Evolutionary conservation across 2,888 invertebrate genomes (phyloP).

Genomic region (Lobophora halterata): DNA sequence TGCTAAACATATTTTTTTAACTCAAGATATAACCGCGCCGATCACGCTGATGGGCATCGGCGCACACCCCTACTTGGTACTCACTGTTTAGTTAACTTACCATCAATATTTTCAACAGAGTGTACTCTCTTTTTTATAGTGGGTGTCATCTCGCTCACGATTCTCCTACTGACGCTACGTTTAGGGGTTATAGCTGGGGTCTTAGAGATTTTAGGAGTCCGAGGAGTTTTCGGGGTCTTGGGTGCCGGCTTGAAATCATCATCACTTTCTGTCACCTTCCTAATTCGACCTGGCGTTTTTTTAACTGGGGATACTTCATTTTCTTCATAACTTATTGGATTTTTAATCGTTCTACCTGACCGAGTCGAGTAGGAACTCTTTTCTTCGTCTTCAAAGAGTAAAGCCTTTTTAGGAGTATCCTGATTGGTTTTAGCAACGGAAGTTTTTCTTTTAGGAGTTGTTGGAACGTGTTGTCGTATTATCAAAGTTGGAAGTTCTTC

Average conservation of each 20-base stretch:
- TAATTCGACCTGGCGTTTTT: slow-evolving; percentile 49
- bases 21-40: no score
- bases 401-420: slow-evolving; percentile 60
- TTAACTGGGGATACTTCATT: slow-evolving; percentile 52
- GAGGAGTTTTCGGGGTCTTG: slow-evolving; percentile 46
- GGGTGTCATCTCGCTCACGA: slow-evolving; percentile 64
- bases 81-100: slow-evolving; percentile 38
- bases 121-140: slow-evolving; percentile 57
- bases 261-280: slow-evolving; percentile 51
- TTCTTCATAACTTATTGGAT: slow-evolving; percentile 51
- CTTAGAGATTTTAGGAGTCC: slow-evolving; percentile 40
- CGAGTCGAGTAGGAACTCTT: slow-evolving; percentile 40
- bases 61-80: no score
- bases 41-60: no score
- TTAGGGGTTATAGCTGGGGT: slow-evolving; percentile 51
- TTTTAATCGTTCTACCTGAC: slow-evolving; percentile 50
- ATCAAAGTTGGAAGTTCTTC: slow-evolving; percentile 69
- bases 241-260: slow-evolving; percentile 54
- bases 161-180: slow-evolving; percentile 51
- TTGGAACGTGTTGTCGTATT: slow-evolving; percentile 55
- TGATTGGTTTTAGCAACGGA: slow-evolving; percentile 47
- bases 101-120: slow-evolving; percentile 61
- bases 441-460: slow-evolving; percentile 61
- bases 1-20: no score
- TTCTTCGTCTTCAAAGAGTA: slow-evolving; percentile 57